phyloP scores from a whole-genome alignment of 2,797 vertebrate genomes.

The Danionella dracula region DNA sequence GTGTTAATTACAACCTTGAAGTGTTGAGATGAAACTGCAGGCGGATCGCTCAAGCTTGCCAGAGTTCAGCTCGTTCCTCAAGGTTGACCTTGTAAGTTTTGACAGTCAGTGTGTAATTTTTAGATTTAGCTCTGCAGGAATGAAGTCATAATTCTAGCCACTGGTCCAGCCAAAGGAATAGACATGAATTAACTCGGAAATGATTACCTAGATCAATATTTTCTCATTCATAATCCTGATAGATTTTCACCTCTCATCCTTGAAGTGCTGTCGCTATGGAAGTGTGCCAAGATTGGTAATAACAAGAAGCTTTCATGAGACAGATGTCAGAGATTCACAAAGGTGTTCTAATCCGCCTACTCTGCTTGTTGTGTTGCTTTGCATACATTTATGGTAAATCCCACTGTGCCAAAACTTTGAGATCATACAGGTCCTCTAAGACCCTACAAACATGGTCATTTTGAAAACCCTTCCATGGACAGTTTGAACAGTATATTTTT shows the following conservation, averaged over 20 bases:
- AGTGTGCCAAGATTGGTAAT: constrained; percentile 39
- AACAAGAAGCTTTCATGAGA: constrained; percentile 43
- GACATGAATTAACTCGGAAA: constrained; percentile 56
- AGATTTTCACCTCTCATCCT: constrained; percentile 48
- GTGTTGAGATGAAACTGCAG: constrained; percentile 19
- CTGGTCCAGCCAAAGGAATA: constrained; percentile 24
- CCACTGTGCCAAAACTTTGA: no score
- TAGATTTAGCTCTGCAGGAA: constrained; percentile 39
- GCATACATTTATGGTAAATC: not conserved
- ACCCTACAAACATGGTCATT: no score
- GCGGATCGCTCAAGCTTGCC: constrained; percentile 46
- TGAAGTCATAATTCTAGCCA: constrained; percentile 50
- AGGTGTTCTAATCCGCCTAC: not conserved
- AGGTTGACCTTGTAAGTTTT: constrained; percentile 55
- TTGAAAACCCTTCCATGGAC: no score
- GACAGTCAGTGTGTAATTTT: constrained; percentile 49
- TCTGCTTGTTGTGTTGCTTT: not conserved
- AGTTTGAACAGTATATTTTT: no score
- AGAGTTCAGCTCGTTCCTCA: constrained; percentile 21
- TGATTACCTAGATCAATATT: constrained; percentile 65
- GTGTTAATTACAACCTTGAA: constrained; percentile 46
- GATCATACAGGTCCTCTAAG: no score
- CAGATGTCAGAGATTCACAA: constrained; percentile 12
- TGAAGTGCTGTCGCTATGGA: constrained; percentile 31
- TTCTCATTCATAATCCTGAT: constrained; percentile 54